Conservation (phyloP, 2,113 vertebrate genomes). For the Odontesthes bonariensis region DNA sequence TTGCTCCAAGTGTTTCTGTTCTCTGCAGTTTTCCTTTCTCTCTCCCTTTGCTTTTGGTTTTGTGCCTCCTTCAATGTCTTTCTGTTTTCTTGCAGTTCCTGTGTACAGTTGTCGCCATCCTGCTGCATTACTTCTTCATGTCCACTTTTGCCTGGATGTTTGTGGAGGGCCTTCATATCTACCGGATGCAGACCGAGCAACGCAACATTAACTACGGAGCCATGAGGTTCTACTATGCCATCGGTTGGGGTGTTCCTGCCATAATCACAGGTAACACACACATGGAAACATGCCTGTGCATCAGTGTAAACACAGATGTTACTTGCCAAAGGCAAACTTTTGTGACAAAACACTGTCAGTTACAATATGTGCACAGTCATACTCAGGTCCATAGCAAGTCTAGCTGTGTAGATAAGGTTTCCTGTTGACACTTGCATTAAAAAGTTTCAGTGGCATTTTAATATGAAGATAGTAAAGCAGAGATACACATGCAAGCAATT, state of each 20-base stretch:
- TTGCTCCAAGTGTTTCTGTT: not conserved
- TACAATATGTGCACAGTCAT: not conserved
- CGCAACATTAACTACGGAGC: slow-evolving; percentile 95
- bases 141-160: slow-evolving; percentile 96
- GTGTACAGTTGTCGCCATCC: slow-evolving; percentile 95
- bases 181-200: slow-evolving; percentile 96
- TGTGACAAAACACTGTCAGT: not conserved
- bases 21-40: too few relatives aligned
- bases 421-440: slow-evolving; percentile 53
- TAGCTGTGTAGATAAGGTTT: slow-evolving; percentile 65
- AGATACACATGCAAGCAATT: slow-evolving; percentile 41
- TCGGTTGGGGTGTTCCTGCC: slow-evolving; percentile 97
- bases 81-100: slow-evolving; percentile 84
- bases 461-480: slow-evolving; percentile 41
- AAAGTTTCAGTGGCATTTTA: slow-evolving; percentile 64
- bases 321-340: not conserved
- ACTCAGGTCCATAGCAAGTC: slow-evolving; percentile 17
- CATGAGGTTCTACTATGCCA: slow-evolving; percentile 98
- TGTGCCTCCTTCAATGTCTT: not conserved
- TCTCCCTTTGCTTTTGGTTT: too few relatives aligned
- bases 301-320: not conserved
- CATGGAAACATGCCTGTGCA: not conserved
- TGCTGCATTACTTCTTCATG: slow-evolving; percentile 98
- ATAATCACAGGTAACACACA: slow-evolving; percentile 90
- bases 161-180: slow-evolving; percentile 95